These are phyloP conservation scores for Fistularia commersonii DNA, from an alignment of 2,797 vertebrate genomes.

Conservation along the genomic window DNA sequence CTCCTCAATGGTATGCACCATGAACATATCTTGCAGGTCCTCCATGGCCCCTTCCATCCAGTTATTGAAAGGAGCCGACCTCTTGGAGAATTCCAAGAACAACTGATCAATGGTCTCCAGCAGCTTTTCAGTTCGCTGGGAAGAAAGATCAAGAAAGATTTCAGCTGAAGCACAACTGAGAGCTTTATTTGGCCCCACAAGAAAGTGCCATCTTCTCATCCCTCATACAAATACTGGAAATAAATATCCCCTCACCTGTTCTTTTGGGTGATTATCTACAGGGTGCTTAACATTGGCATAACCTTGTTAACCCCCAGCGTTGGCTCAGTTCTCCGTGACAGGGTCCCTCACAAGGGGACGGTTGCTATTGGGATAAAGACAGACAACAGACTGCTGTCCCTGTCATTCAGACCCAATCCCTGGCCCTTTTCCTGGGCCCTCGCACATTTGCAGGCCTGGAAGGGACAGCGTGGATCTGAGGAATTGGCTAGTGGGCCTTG, in stretches of 20 bases:
- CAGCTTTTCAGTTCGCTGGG: slow-evolving; percentile 91
- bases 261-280: slow-evolving; percentile 28
- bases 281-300: slow-evolving; percentile 25
- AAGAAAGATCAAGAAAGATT: slow-evolving; percentile 16
- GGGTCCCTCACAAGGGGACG: slow-evolving; percentile 11
- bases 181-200: background rate
- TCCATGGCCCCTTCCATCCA: slow-evolving; percentile 99
- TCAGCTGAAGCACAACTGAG: slow-evolving; percentile 1
- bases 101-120: slow-evolving; percentile 95
- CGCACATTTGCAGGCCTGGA: slow-evolving; percentile 55
- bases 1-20: slow-evolving; percentile 92
- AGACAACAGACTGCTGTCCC: slow-evolving; percentile 52
- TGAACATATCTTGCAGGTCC: slow-evolving; percentile 98
- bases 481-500: slow-evolving; percentile 47
- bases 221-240: slow-evolving; percentile 19
- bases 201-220: slow-evolving; percentile 11
- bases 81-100: slow-evolving; percentile 94
- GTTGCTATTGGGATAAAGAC: slow-evolving; percentile 18
- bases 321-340: slow-evolving; percentile 16
- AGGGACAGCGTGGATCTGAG: slow-evolving; percentile 49
- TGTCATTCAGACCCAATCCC: slow-evolving; percentile 67
- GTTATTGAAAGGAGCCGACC: slow-evolving; percentile 95
- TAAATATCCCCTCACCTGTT: slow-evolving; percentile 34
- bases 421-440: slow-evolving; percentile 50
- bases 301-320: slow-evolving; percentile 38